Evolutionary conservation across 2,113 vertebrate species (phyloP), one percentile per base, ranked within the genome.

Genomic region (Cryptoleucopteryx plumbea): DNA sequence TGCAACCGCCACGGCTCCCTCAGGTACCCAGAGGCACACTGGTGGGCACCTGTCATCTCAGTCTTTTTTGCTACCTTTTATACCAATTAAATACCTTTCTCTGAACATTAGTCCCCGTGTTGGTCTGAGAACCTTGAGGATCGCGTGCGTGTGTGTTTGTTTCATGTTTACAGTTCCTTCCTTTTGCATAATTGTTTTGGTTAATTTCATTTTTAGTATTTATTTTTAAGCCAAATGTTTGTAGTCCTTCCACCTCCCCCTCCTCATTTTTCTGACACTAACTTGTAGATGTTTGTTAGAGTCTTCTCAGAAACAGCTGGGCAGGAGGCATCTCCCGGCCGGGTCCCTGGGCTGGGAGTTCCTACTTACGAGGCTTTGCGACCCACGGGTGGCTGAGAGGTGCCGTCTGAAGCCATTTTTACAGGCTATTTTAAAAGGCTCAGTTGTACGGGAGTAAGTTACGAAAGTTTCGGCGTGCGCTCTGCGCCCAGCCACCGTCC

Each of bases 41-140:
- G 73, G 56, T 10, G 21, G 90, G 87, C 78, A 73, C 68, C 88
- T 93, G 85, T 84, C 90, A 88, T 74, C 80, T 94, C 94, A 78
- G 70, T 96, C 90, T 96, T 86, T 96, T 98, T 97, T 98, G 98
- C 98, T 98, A 97, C 98, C 98, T 98, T 98, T 97, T 95, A 86
- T 96, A 96, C 98, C 97, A 97, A 97, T 98, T 98, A 98, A 98
- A 98, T 98, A 98, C 98, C 98, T 98, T 98, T 98, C 98, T 98
- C 98, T 97, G 96, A 97, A 67, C 94, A 62, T 96, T 97, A 96
- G 97, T 96, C 85, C 96, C 95, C 9, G 62, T 96, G 97, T 94
- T 94, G 80, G 94, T 97, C 96, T 90, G 97, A 98, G 95, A 98
- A 94, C 92, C 94, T 96, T 97, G 95, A 98, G 90, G 97, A 96